phyloP scores from a whole-genome alignment of 2,797 vertebrate genomes.

The Masticophis lateralis region DNA sequence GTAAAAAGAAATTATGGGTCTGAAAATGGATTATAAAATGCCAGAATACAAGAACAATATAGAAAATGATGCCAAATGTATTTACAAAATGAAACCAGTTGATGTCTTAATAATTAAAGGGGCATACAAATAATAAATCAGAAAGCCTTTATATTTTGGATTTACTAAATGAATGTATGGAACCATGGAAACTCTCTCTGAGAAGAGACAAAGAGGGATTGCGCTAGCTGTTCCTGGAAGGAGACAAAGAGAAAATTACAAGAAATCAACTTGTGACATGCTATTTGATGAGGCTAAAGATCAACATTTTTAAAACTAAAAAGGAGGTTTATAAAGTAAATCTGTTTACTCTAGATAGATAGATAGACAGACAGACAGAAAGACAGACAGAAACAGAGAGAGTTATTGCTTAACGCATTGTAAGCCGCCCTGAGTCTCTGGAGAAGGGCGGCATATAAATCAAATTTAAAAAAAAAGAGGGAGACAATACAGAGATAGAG shows the following conservation, averaged over 20 bases:
- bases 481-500: too few species aligned
- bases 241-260: neutral
- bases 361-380: too few species aligned
- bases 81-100: neutral
- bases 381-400: too few species aligned
- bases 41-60: neutral
- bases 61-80: neutral
- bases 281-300: neutral
- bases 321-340: neutral
- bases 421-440: too few species aligned
- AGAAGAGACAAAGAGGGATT: neutral
- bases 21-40: neutral
- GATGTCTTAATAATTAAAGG: neutral
- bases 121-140: neutral
- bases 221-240: neutral
- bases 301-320: neutral
- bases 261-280: neutral
- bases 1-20: neutral
- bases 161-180: neutral
- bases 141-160: neutral
- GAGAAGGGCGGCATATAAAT: too few species aligned
- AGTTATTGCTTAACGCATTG: too few species aligned
- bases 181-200: neutral
- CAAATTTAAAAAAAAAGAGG: too few species aligned
- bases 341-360: neutral